Evolutionary conservation across 1,140 invertebrate genomes (phyloP).

Genomic region (Bombyx mori): DNA sequence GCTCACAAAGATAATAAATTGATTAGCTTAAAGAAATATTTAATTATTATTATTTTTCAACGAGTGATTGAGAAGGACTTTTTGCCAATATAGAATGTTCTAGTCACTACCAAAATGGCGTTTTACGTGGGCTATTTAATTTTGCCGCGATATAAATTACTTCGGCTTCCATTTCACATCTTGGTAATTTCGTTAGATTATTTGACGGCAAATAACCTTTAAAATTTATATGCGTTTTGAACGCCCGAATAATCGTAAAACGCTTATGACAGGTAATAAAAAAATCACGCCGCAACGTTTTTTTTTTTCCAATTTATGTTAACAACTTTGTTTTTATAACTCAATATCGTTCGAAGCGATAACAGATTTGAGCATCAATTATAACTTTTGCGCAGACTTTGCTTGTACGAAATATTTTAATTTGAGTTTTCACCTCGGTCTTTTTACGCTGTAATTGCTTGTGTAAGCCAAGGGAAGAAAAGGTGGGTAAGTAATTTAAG

Average conservation of each 20-base stretch:
- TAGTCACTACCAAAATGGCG: no score
- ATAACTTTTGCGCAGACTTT: conserved; percentile 28
- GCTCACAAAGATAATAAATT: no score
- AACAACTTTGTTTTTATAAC: conserved; percentile 44
- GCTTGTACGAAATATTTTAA: conserved; percentile 25
- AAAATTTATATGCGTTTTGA: conserved; percentile 41
- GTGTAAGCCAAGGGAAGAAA: not conserved
- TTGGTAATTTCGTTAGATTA: conserved; percentile 22
- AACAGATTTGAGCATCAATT: conserved; percentile 45
- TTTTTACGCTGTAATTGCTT: conserved; percentile 1
- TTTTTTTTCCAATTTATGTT: conserved; percentile 55
- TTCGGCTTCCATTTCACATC: no score
- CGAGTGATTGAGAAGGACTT: no score
- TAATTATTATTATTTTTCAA: no score
- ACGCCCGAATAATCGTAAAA: conserved; percentile 48
- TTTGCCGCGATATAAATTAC: no score
- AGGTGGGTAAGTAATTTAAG: no score
- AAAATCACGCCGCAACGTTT: conserved; percentile 27
- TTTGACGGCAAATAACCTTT: conserved; percentile 33
- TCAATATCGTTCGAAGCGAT: conserved; percentile 33
- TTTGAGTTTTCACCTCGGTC: conserved; percentile 7
- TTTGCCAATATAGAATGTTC: no score
- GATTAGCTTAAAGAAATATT: no score
- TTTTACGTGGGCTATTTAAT: no score
- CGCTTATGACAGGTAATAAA: conserved; percentile 47